Evolutionary conservation across 1,140 invertebrate species (phyloP).

Genomic region (Arctopsyche grandis): DNA sequence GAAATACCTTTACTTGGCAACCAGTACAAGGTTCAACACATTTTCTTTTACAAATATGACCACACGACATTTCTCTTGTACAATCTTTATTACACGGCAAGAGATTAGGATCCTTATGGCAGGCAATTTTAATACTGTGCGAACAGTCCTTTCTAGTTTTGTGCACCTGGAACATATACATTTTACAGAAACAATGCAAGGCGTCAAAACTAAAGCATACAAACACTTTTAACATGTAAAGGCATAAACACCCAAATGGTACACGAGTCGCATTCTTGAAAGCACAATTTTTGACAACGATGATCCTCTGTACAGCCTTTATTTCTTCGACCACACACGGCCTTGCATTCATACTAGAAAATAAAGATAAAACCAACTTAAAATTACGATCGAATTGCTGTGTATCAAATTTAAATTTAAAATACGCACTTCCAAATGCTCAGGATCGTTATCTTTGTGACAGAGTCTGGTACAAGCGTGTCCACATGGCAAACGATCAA

Average conservation of each 20-base stretch:
- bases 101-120: slow-evolving; percentile 34
- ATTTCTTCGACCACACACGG: slow-evolving; percentile 62
- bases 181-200: not conserved
- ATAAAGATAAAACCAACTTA: slow-evolving; percentile 11
- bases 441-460: slow-evolving; percentile 64
- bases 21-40: slow-evolving; percentile 34
- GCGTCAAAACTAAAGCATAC: not conserved
- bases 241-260: slow-evolving; percentile 57
- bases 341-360: slow-evolving; percentile 66
- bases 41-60: slow-evolving; percentile 41
- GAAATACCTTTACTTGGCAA: slow-evolving; percentile 28
- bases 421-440: slow-evolving; percentile 60
- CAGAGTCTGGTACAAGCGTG: slow-evolving; percentile 63
- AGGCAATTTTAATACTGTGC: slow-evolving; percentile 30
- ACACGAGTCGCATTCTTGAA: slow-evolving; percentile 66
- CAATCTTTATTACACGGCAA: slow-evolving; percentile 42
- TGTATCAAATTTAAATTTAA: slow-evolving; percentile 33
- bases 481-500: slow-evolving; percentile 64
- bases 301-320: slow-evolving; percentile 63
- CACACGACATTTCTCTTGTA: slow-evolving; percentile 28
- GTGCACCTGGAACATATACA: slow-evolving; percentile 23
- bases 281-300: slow-evolving; percentile 64
- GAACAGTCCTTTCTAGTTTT: slow-evolving; percentile 43
- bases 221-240: slow-evolving; percentile 18
- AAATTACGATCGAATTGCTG: not conserved